Conservation (phyloP, 2,888 invertebrate species). For the Coecobrya sp. region DNA sequence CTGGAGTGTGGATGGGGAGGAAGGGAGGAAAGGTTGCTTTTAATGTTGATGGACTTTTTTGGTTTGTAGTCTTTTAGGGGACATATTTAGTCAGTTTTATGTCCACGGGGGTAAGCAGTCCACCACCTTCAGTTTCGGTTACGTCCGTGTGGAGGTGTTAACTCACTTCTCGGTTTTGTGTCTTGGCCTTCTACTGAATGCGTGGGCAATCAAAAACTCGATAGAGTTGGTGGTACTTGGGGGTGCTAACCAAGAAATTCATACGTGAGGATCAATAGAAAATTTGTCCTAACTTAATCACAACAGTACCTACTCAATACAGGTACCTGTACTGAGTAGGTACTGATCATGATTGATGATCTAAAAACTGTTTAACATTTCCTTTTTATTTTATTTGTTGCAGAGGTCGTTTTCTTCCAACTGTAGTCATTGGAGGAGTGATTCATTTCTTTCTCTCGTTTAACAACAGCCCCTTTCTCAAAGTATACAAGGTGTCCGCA, state of each 20-base stretch:
- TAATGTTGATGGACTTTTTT: too few relatives aligned
- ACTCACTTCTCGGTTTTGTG: conserved; percentile 85
- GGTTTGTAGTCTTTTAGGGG: conserved; percentile 83
- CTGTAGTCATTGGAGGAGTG: conserved; percentile 83
- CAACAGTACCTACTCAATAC: too few relatives aligned
- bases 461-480: conserved; percentile 84
- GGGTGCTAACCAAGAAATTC: conserved; percentile 83
- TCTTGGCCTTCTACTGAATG: conserved; percentile 83
- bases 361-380: too few relatives aligned
- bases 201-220: conserved; percentile 84
- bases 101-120: conserved; percentile 84
- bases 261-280: conserved; percentile 81
- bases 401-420: conserved; percentile 85
- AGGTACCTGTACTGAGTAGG: too few relatives aligned
- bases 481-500: conserved; percentile 83
- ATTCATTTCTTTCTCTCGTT: conserved; percentile 85
- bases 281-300: too few relatives aligned
- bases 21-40: not conserved
- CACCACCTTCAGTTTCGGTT: conserved; percentile 85
- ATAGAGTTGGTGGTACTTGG: conserved; percentile 81
- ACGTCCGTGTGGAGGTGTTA: conserved; percentile 84
- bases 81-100: conserved; percentile 84
- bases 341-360: too few relatives aligned
- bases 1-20: too few relatives aligned
- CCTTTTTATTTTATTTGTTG: too few relatives aligned